A percentile compares a stretch with the other conserved stretches of the same genome.
Conservation (phyloP, 2,888 invertebrate species). For the Chorisops tibialis region DNA sequence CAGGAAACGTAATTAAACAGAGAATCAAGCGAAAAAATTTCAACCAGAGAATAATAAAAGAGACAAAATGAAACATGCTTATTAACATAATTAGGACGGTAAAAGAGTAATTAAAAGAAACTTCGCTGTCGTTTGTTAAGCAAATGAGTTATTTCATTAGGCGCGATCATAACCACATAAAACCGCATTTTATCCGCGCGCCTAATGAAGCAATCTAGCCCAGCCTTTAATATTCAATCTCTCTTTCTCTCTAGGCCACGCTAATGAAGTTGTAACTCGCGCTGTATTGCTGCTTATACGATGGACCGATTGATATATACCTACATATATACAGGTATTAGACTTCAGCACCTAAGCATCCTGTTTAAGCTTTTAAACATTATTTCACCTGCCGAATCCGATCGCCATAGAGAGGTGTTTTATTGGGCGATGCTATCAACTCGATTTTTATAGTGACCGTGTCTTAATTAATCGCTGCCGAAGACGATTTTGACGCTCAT, state of each 20-base stretch:
- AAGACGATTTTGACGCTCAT: conserved; percentile 24
- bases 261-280: conserved; percentile 21
- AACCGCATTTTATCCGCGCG: no score
- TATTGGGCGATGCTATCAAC: conserved; percentile 19
- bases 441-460: conserved; percentile 19
- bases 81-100: conserved; percentile 26
- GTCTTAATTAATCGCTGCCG: conserved; percentile 23
- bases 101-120: conserved; percentile 25
- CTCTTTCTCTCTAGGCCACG: not conserved
- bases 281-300: not conserved
- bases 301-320: no score
- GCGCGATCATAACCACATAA: not conserved
- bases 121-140: conserved; percentile 15
- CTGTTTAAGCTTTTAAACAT: no score
- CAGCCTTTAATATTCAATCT: conserved; percentile 3
- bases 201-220: conserved; percentile 9
- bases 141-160: conserved; percentile 19
- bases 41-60: not conserved
- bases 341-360: no score
- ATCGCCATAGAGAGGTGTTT: conserved; percentile 15
- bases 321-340: no score
- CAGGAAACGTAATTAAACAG: no score
- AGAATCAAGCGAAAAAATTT: no score
- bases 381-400: no score
- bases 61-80: conserved; percentile 19